Base-by-base conservation (phyloP, 2,797 vertebrate species). In the Synaphobranchus kaupii region DNA sequence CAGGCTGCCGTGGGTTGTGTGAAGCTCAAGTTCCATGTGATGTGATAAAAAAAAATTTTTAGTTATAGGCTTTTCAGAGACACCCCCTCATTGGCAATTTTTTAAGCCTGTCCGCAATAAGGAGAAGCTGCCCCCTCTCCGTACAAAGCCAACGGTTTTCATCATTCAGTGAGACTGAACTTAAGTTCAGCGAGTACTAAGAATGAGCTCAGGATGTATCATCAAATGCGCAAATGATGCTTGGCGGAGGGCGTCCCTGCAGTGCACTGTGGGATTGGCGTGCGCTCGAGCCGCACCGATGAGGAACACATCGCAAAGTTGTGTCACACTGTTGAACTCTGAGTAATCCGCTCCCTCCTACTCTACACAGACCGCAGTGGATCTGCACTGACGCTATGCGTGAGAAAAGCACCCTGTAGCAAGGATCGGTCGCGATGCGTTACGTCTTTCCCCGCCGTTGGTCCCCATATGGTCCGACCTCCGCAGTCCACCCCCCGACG, bases 291-390 rank as follows among this genome's bases (percentile, higher is more conserved):
- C 31, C 63, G 80, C 80, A 68, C 50, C 39, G 85, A 86, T 84
- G 86, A 85, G 87, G 85, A 78, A 89, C 54, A 28, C 47, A 71
- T 66, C 63, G n/a, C 63, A 28, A 25, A 52, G 28, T 25, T 76
- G 68, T 54, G 20, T 76, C 66, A 89, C 84, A 81, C 86, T 85
- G 84, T 82, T 86, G 80, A 87, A 87, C 86, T 56, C 76, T 89
- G 89, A 92, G 90, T 91, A 90, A 90, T 88, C 83, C 87, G 71
- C 78, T 10, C 50, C 89, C 87, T 88, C 85, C 81, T 44, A 83
- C 88, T 68, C 63, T 28, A 52, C 83, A 68, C 85, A 39, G 86
- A 73, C 31, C 15, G 0, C 34, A 7, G 31, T 44, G 73, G 73
- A 17, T 78, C 73, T 78, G 73, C 6, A 78, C 10, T 34, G n/a